Evolutionary conservation across 37 sponge, comb jelly and placozoan species (phyloP).

Genomic region (Halisarca cf. caerulea): DNA sequence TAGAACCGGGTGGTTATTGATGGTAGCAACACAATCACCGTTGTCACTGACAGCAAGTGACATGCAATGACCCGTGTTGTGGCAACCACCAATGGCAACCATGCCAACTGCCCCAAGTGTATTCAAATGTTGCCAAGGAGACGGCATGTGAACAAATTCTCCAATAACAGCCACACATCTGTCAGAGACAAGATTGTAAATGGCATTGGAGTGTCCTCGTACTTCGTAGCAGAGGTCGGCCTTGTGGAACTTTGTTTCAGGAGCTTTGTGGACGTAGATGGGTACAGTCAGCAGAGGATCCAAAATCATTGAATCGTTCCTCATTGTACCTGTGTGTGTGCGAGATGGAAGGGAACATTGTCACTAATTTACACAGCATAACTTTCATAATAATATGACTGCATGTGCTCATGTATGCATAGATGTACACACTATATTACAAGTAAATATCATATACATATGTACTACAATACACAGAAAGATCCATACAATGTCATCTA

Average conservation of each 20-base stretch:
- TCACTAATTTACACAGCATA: too few species aligned
- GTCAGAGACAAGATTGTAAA: conserved; percentile 63
- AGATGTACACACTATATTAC: too few species aligned
- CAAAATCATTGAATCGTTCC: not conserved
- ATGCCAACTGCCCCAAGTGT: conserved; percentile 55
- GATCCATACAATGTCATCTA: too few species aligned
- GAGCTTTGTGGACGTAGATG: not conserved
- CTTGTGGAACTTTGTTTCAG: not conserved
- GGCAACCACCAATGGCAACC: conserved; percentile 40
- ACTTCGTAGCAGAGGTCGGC: conserved; percentile 65
- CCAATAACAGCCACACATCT: conserved; percentile 67
- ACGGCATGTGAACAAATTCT: conserved; percentile 29
- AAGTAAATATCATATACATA: too few species aligned
- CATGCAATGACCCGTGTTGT: conserved; percentile 3
- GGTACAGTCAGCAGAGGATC: conserved; percentile 18
- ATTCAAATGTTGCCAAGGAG: conserved; percentile 25
- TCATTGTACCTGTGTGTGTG: conserved; percentile 12
- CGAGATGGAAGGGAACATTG: too few species aligned
- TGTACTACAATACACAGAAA: too few species aligned
- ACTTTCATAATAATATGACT: too few species aligned
- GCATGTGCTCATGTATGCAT: too few species aligned
- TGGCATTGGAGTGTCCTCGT: conserved; percentile 36
- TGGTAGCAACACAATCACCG: conserved; percentile 1
- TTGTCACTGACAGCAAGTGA: conserved; percentile 38
- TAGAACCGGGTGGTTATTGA: not conserved